Conservation (phyloP, 1,140 invertebrate genomes). For the Scaptomyza hsui region DNA sequence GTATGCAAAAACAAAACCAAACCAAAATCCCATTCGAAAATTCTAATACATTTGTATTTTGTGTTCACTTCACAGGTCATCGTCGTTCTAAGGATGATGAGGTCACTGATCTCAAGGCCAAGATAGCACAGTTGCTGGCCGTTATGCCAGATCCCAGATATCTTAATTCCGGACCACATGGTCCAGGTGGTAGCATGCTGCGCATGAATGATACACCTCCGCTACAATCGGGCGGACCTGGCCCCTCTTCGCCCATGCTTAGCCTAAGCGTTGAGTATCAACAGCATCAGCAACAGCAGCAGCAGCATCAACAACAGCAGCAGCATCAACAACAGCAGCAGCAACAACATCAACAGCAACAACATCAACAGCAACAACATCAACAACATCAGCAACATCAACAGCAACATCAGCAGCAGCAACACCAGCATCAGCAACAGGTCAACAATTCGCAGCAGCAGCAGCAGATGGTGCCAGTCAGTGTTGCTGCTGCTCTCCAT, state of each 20-base stretch:
- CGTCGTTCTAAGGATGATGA: conserved; percentile 94
- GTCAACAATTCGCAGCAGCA: conserved; percentile 26
- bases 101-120: conserved; percentile 94
- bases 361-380: conserved; percentile 53
- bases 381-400: conserved; percentile 60
- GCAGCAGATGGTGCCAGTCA: conserved; percentile 74
- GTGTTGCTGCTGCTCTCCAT: conserved; percentile 65
- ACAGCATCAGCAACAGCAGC: conserved; percentile 66
- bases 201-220: conserved; percentile 83
- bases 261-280: conserved; percentile 73
- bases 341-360: conserved; percentile 47
- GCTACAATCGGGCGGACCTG: conserved; percentile 72
- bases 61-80: too few species aligned
- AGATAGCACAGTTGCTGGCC: conserved; percentile 95
- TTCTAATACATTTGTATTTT: conserved; percentile 70
- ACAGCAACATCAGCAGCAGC: conserved; percentile 50
- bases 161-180: conserved; percentile 71
- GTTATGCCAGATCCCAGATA: conserved; percentile 92
- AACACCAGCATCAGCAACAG: conserved; percentile 55
- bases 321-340: conserved; percentile 58
- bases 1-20: conserved; percentile 85
- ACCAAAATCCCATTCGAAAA: background rate
- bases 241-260: conserved; percentile 78
- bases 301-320: conserved; percentile 58
- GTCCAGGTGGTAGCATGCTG: conserved; percentile 80